Base-by-base conservation (phyloP, 2,888 invertebrate species). In the Agrotis segetum region DNA sequence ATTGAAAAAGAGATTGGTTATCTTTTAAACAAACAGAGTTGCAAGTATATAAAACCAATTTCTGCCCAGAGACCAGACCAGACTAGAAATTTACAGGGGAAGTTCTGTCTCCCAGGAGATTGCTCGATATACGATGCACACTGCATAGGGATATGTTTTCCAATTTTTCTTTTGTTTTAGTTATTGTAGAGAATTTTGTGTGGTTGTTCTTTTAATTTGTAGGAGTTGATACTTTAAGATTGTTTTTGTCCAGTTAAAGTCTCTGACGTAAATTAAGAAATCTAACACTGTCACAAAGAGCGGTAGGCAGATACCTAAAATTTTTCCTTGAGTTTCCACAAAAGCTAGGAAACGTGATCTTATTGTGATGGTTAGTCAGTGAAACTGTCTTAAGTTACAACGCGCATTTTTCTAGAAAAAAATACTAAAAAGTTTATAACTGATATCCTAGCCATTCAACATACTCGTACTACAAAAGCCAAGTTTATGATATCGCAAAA, bases 21-120 rank as follows among this genome's bases (percentile, higher is more conserved):
- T 73, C 52, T 79, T 64, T 71, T 58, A 75, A 76, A 67, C 74
- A 77, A 77, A 74, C 55, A 69, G 69, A 84, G 67, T 70, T 80
- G 65, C 74, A 69, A 81, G 77, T 82, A 80, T 77, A 82, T 81
- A 79, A 68, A 86, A 84, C 79, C 80, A 80, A 82, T 82, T 83
- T 79, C 69, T 81, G 74, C 68, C 77, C 74, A 50, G 69, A 71
- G 83, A 76, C 73, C 58, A 71, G 56, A 74, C 73, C 62, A 71
- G 58, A 74, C 71, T 81, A 64, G 71, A 80, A 75, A 81, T 82
- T 78, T 83, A 81, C 81, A 80, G 81, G 79, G 71, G 66, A 83
- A 84, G 83, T 85, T 87, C 77, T 77, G 49, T 56, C 60, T 81
- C 88, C 76, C 85, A 47, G 11, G 84, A 74, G 88, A 85, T 50